Evolutionary conservation across 2,113 vertebrate genomes (phyloP).

Genomic region (Pollimyrus isidori): DNA sequence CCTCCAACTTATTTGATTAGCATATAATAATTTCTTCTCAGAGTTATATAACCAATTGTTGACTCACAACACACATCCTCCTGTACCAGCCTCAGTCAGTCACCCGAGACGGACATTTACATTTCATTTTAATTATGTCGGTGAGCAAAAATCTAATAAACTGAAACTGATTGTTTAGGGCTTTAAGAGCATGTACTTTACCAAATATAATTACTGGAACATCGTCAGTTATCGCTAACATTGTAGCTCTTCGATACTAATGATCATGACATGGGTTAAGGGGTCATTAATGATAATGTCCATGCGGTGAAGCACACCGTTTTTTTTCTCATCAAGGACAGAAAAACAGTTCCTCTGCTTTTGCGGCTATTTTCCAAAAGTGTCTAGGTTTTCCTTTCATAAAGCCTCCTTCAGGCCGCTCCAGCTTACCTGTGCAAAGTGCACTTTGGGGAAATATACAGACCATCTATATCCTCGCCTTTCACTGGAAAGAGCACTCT

Average conservation of each 20-base stretch:
- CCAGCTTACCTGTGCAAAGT: background rate
- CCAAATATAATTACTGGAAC: background rate
- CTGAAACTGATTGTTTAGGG: background rate
- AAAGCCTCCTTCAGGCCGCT: background rate
- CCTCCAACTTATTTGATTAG: background rate
- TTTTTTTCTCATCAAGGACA: background rate
- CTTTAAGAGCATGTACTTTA: background rate
- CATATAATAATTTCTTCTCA: background rate
- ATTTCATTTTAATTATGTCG: conserved; percentile 1
- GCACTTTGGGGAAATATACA: conserved; percentile 2
- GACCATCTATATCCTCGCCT: background rate
- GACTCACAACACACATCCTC: conserved; percentile 2
- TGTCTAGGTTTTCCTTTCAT: background rate
- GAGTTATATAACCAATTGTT: background rate
- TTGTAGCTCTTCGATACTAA: background rate
- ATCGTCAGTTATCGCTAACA: too few relatives aligned
- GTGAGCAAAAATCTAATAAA: background rate
- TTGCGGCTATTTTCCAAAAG: background rate
- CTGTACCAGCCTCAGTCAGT: background rate
- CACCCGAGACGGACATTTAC: background rate
- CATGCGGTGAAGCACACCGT: background rate
- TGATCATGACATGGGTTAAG: background rate
- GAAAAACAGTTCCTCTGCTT: background rate
- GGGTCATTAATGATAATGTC: background rate
- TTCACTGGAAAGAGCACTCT: background rate